Evolutionary conservation across 1,140 invertebrate species (phyloP).

Genomic region (Lethocerus indicus): DNA sequence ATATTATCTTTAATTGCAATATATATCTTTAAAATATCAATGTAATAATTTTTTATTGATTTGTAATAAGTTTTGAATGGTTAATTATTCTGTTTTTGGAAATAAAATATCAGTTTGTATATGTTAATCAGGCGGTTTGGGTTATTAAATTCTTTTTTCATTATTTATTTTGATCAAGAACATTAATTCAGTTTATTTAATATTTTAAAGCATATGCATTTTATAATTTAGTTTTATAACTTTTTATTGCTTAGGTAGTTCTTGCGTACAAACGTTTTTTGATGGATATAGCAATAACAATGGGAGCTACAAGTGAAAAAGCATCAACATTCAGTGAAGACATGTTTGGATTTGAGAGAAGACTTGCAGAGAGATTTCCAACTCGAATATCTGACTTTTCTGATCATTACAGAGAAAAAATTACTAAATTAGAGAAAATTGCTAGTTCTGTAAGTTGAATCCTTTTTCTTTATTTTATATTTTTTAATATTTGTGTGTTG

Average conservation of each 20-base stretch:
- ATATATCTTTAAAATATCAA: not conserved
- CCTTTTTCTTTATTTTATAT: slow-evolving; percentile 7
- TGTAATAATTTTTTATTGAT: not conserved
- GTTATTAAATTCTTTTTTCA: no score
- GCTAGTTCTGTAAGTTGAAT: slow-evolving; percentile 26
- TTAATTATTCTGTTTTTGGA: no score
- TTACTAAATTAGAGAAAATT: slow-evolving; percentile 26
- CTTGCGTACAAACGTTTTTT: slow-evolving; percentile 36
- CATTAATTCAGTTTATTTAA: no score
- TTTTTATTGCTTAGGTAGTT: slow-evolving; percentile 25
- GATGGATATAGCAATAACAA: slow-evolving; percentile 29
- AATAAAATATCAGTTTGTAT: no score
- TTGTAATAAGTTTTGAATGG: not conserved
- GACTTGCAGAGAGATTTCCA: slow-evolving; percentile 31
- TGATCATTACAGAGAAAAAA: slow-evolving; percentile 23
- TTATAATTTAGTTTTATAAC: not conserved
- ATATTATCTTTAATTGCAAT: not conserved
- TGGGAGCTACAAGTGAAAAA: slow-evolving; percentile 30
- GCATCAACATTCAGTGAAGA: slow-evolving; percentile 35
- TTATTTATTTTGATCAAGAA: no score
- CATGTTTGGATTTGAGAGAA: slow-evolving; percentile 38
- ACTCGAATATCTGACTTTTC: slow-evolving; percentile 23
- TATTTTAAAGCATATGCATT: not conserved
- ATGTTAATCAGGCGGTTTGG: no score
- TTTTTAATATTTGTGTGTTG: not conserved